These are phyloP conservation scores for Heteractis magnifica DNA, from an alignment of 92 coral and sea anemone genomes.

Conservation along the genomic window DNA sequence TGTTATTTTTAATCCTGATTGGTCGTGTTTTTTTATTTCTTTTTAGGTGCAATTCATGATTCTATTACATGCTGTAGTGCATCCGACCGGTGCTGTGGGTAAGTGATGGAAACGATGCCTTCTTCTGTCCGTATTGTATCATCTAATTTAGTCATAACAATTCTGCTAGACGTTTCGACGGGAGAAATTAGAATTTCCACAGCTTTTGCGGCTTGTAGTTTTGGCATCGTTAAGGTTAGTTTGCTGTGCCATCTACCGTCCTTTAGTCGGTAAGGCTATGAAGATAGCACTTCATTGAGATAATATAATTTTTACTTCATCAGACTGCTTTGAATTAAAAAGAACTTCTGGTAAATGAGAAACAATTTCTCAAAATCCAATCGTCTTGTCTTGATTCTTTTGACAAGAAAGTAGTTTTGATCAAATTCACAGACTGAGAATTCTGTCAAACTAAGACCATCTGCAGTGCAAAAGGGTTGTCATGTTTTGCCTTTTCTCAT, in stretches of 20 bases:
- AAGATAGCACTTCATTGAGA: not conserved
- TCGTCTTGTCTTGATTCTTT: not conserved
- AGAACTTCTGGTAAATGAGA: not conserved
- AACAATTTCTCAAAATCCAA: not conserved
- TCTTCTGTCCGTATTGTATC: not conserved
- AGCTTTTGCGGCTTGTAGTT: slow-evolving; percentile 1
- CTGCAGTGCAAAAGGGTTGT: slow-evolving; percentile 2
- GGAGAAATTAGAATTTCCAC: not conserved
- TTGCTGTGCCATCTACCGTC: not conserved
- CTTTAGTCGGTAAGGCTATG: not conserved
- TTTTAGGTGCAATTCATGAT: slow-evolving; percentile 8
- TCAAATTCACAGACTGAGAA: not conserved
- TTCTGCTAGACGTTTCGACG: not conserved
- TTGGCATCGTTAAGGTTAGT: not conserved
- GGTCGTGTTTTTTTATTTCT: not conserved
- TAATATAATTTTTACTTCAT: not conserved
- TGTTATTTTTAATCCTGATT: not conserved
- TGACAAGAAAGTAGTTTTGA: not conserved
- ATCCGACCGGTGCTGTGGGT: not conserved
- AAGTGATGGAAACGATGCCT: not conserved
- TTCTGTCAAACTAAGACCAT: not conserved
- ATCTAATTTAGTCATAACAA: not conserved
- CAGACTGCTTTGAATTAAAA: not conserved
- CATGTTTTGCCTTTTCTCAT: slow-evolving; percentile 7
- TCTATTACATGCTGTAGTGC: not conserved